Base-by-base conservation (phyloP, 2,888 invertebrate genomes). In the Mellilla xanthometata region DNA sequence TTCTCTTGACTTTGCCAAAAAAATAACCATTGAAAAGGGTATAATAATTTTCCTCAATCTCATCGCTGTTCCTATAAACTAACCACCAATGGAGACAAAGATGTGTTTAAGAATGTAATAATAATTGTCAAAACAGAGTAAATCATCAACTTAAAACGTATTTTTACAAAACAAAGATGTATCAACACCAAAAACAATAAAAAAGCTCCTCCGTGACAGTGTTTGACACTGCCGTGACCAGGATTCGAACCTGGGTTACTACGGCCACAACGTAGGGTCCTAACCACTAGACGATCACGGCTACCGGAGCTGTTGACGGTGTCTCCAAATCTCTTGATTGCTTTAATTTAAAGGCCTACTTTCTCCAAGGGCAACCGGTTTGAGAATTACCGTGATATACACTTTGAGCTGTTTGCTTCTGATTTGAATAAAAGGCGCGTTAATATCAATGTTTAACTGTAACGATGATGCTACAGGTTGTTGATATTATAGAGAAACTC, bases 201-300 rank as follows among this genome's bases (percentile, higher is more conserved):
- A 26, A 23, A 26, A 11, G 19, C 45, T 39, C 45, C 45, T 23
- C 47, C 41, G 42, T 1, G 41, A 39, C 23, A 39, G 43, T 35
- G 30, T 34, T 0, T 15, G 33, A 51, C 81, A 84, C 83, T 92
- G 92, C 92, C 92, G 92, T 92, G 91, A 92, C 92, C 92, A 92
- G 92, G 92, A 92, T 91, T 93, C 92, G 92, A 93, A 93, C 92
- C 93, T 92, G 93, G 92, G 92, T 93, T 93, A 92, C 92, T 92
- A 92, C 93, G 92, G 93, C 93, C 93, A 93, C 93, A 93, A 93
- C 93, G 93, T 92, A 92, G 92, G 91, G 93, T 93, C 92, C 93
- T 93, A 93, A 93, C 92, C 92, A 92, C 91, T 91, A 91, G 90
- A 91, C 91, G 91, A 91, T 91, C 91, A 91, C 91, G 91, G 91